These are phyloP conservation scores for Tichodroma muraria DNA, from an alignment of 2,113 vertebrate species.

Conservation along the genomic window DNA sequence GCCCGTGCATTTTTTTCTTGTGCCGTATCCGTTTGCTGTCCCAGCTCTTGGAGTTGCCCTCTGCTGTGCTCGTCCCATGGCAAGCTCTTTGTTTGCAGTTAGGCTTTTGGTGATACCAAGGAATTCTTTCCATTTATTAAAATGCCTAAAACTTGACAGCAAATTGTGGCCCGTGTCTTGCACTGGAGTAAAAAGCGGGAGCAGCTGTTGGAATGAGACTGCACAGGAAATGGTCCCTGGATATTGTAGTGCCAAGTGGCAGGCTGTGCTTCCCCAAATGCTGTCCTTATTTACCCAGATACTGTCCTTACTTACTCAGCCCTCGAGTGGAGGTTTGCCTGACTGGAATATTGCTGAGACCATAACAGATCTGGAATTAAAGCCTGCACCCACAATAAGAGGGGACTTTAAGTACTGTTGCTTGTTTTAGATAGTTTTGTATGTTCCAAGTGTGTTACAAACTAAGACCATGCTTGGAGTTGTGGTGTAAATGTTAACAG, in stretches of 20 bases:
- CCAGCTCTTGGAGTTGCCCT: not conserved
- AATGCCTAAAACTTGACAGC: not conserved
- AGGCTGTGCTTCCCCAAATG: not conserved
- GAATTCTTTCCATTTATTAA: not conserved
- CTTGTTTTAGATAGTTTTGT: not conserved
- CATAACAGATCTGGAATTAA: not conserved
- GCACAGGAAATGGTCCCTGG: too few species aligned
- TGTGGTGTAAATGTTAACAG: not conserved
- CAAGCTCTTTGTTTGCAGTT: not conserved
- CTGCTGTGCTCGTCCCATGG: accelerated
- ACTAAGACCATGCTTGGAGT: not conserved
- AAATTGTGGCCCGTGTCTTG: accelerated
- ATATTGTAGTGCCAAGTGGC: not conserved
- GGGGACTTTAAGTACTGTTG: not conserved
- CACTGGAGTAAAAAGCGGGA: not conserved
- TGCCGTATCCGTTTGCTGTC: accelerated
- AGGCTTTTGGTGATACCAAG: not conserved
- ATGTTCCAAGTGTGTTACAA: not conserved
- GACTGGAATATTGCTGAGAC: not conserved
- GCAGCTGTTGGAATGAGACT: not conserved
- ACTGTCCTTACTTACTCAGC: not conserved
- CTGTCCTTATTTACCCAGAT: too few species aligned
- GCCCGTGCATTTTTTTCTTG: accelerated
- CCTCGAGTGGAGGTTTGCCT: not conserved
- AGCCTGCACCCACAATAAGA: not conserved